phyloP scores from a whole-genome alignment of 2,113 vertebrate genomes.

The Lycaon pictus region DNA sequence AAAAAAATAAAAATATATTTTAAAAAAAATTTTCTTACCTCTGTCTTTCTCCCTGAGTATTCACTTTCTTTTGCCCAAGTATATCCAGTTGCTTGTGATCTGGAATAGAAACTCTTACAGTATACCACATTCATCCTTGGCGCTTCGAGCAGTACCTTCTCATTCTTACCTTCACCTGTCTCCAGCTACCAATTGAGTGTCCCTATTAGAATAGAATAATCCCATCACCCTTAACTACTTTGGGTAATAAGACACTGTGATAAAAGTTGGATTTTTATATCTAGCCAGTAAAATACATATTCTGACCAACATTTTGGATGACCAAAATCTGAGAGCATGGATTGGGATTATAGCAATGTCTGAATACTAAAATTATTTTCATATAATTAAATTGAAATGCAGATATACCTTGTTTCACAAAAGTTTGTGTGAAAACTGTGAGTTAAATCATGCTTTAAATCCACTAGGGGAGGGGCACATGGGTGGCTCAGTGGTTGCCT shows the following conservation, averaged over 20 bases:
- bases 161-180: not conserved
- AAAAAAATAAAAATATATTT: too few species aligned
- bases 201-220: not conserved
- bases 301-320: not conserved
- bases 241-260: constrained; percentile 14
- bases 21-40: not conserved
- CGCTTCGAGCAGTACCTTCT: not conserved
- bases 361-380: not conserved
- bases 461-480: too few species aligned
- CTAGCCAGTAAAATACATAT: not conserved
- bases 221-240: not conserved
- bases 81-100: constrained; percentile 3
- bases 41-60: not conserved
- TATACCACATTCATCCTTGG: not conserved
- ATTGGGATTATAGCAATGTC: not conserved
- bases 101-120: not conserved
- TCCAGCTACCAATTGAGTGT: not conserved
- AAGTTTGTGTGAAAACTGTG: constrained; percentile 25
- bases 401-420: constrained; percentile 23
- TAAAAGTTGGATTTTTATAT: constrained; percentile 48
- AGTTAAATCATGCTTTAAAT: not conserved
- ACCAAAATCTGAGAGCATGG: not conserved
- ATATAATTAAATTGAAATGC: not conserved
- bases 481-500: too few species aligned
- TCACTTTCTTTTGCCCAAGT: not conserved